Evolutionary conservation across 2,888 invertebrate genomes (phyloP).

Genomic region (Patella depressa): DNA sequence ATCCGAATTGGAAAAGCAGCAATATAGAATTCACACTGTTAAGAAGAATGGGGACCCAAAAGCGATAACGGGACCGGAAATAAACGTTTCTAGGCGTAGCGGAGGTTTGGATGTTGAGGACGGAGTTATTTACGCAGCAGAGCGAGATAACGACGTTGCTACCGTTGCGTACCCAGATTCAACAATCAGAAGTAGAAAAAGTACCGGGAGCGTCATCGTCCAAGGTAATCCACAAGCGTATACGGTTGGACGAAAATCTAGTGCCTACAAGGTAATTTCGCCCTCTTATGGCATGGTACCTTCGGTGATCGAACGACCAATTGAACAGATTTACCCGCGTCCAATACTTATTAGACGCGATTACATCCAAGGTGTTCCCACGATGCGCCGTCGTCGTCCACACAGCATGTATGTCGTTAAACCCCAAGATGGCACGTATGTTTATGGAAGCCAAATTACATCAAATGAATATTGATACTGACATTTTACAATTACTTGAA

Average conservation of each 20-base stretch:
- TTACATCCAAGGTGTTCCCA: not conserved
- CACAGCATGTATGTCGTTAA: not conserved
- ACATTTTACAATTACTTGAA: too few relatives aligned
- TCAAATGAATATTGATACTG: too few relatives aligned
- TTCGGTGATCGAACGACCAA: slow-evolving; percentile 15
- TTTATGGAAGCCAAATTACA: not conserved
- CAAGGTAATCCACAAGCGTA: not conserved
- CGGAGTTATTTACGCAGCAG: not conserved
- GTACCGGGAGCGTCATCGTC: not conserved
- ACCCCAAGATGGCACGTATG: not conserved
- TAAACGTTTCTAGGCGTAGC: not conserved
- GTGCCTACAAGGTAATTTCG: not conserved
- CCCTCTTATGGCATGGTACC: slow-evolving; percentile 8
- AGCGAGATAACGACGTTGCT: not conserved
- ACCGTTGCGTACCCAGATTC: not conserved
- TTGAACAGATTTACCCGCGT: slow-evolving; percentile 18
- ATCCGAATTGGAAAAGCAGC: not conserved
- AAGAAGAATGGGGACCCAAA: not conserved
- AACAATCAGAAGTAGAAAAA: not conserved
- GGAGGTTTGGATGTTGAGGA: not conserved
- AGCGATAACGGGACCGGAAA: not conserved
- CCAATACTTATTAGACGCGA: slow-evolving; percentile 9
- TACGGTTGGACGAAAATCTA: not conserved
- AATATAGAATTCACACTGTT: not conserved
- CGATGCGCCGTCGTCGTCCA: not conserved